A percentile compares a stretch with the other conserved stretches of the same genome.
Conservation (phyloP, 2,797 vertebrate genomes). For the Macroramphosus scolopax region DNA sequence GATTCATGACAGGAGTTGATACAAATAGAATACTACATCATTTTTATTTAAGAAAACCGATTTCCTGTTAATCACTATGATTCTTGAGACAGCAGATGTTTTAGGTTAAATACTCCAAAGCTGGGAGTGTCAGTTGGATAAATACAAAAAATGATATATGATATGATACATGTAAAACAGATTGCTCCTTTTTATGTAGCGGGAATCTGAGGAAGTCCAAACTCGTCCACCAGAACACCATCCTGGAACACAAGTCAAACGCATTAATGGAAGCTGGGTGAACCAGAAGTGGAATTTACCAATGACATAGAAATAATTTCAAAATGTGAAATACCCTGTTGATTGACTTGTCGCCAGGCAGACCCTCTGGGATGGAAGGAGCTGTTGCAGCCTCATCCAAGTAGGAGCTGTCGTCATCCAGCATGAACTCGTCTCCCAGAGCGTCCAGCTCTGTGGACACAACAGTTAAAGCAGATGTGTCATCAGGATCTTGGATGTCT, state of each 20-base stretch:
- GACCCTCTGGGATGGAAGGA: slow-evolving; percentile 91
- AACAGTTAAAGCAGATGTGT: not conserved
- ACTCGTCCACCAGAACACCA: slow-evolving; percentile 95
- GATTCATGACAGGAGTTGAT: slow-evolving; percentile 46
- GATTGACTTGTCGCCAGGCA: slow-evolving; percentile 83
- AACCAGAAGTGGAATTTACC: no score
- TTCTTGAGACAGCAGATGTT: slow-evolving; percentile 29
- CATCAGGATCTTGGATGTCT: no score
- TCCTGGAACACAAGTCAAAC: slow-evolving; percentile 77
- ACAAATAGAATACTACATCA: slow-evolving; percentile 16
- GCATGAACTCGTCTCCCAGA: slow-evolving; percentile 90
- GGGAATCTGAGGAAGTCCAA: slow-evolving; percentile 96
- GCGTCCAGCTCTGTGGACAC: slow-evolving; percentile 87
- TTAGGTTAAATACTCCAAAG: slow-evolving; percentile 37
- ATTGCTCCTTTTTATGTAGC: slow-evolving; percentile 81
- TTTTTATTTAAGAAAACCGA: slow-evolving; percentile 17
- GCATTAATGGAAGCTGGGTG: rapidly evolving
- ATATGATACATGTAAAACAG: slow-evolving; percentile 70
- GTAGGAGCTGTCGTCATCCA: slow-evolving; percentile 96
- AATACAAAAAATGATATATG: slow-evolving; percentile 63
- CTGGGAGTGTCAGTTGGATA: slow-evolving; percentile 70
- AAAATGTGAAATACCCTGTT: slow-evolving; percentile 82
- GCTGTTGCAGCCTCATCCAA: slow-evolving; percentile 91
- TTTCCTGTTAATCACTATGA: slow-evolving; percentile 24
- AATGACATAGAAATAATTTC: no score